These are phyloP conservation scores for Pseudopleuronectes americanus DNA, from an alignment of 2,797 vertebrate genomes.

Conservation along the genomic window DNA sequence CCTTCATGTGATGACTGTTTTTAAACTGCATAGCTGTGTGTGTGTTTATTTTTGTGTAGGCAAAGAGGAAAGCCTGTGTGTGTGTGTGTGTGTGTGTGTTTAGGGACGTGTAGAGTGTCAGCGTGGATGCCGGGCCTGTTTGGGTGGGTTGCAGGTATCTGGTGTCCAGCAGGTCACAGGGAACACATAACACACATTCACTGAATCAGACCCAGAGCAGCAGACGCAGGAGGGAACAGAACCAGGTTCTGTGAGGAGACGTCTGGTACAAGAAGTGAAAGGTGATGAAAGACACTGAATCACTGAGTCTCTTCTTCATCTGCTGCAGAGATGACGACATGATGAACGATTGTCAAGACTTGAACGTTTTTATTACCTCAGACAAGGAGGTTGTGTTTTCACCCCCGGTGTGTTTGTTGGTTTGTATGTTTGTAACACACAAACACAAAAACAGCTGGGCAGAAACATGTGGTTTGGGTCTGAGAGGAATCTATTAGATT, in stretches of 20 bases:
- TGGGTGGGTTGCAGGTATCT: constrained; percentile 56
- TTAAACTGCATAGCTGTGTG: constrained; percentile 31
- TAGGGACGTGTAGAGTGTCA: constrained; percentile 48
- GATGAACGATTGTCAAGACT: too few relatives aligned
- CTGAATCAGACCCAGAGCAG: constrained; percentile 26
- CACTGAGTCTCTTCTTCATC: not conserved
- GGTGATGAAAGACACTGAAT: not conserved
- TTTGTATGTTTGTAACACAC: too few relatives aligned
- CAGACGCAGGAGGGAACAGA: not conserved
- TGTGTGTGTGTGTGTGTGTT: constrained; percentile 27
- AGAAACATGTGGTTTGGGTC: too few relatives aligned
- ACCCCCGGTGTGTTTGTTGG: too few relatives aligned
- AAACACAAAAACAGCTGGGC: too few relatives aligned
- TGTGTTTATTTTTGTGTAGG: constrained; percentile 25
- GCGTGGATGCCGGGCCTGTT: constrained; percentile 67
- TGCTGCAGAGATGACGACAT: too few relatives aligned
- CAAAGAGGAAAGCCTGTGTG: constrained; percentile 31
- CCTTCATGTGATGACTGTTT: constrained; percentile 52
- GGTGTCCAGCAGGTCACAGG: constrained; percentile 62
- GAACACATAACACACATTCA: constrained; percentile 64
- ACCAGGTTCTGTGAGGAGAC: constrained; percentile 5
- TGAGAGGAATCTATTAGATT: too few relatives aligned
- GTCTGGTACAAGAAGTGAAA: not conserved
- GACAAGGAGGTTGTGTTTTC: too few relatives aligned
- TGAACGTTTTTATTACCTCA: too few relatives aligned